Conservation (phyloP, 2,888 invertebrate species). For the Quadriops clusia region DNA sequence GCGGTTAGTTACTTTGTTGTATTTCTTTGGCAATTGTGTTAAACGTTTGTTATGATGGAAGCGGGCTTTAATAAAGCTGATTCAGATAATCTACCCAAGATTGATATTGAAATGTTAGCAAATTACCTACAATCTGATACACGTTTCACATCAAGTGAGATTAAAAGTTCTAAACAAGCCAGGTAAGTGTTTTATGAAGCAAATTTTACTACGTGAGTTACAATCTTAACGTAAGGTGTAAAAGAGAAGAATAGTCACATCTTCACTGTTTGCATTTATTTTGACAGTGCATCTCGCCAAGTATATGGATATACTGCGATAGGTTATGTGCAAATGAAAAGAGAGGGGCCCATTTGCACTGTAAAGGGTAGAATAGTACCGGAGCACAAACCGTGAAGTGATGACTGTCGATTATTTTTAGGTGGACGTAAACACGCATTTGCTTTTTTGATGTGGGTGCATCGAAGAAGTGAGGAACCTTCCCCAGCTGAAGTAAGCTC, state of each 20-base stretch:
- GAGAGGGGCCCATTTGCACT: conserved; percentile 6
- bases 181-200: no score
- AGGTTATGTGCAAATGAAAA: conserved; percentile 8
- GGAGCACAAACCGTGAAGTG: conserved; percentile 8
- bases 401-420: conserved; percentile 2
- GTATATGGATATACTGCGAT: conserved; percentile 15
- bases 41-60: no score
- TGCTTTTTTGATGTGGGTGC: conserved; percentile 10
- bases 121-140: no score
- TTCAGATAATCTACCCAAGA: no score
- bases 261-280: neutral
- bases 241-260: neutral
- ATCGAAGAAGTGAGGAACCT: conserved; percentile 11
- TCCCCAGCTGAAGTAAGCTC: conserved; percentile 4
- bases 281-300: conserved; percentile 5
- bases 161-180: no score
- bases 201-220: no score
- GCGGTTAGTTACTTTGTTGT: no score
- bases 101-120: no score
- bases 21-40: no score
- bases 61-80: no score
- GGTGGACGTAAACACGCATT: conserved; percentile 9
- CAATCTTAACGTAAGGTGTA: neutral
- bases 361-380: conserved; percentile 9
- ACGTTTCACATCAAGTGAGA: no score